Evolutionary conservation across 2,888 invertebrate species (phyloP), one percentile per base, ranked within the genome.

Genomic region (Oconnorella tubifera): DNA sequence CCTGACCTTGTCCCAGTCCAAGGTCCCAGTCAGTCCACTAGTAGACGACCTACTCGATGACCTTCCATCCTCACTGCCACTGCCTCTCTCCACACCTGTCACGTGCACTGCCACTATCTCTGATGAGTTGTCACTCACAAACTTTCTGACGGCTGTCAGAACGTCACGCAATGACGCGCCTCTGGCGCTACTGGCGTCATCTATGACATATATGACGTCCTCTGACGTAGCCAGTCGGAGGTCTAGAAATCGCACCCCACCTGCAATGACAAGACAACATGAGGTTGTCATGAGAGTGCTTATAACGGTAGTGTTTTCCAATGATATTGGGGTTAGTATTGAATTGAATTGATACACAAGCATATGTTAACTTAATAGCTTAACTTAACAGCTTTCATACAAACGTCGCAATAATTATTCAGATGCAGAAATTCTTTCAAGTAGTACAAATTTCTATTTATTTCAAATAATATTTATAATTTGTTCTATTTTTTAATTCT

Each of bases 171-270:
- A 33, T 23, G 40, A 51, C 14, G 63, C 65, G 25, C 70, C 70
- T 19, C 50, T 31, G 19, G 66, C 64, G 28, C 56, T 19, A 57
- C 63, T 60, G 31, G 68, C 66, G 31, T 66, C 59, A 19, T 29
- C 28, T 61, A 63, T 64, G 49, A 67, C 23, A 23, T 62, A 57
- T 10, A 49, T 58, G 28, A 62, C 60, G 19, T 62, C 51, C 25
- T 68, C 68, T 27, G 31, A 58, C 19, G 49, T 59, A 68, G 69
- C 67, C 2, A 70, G 25, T n/a, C 68, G 49, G 1, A 70, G 59
- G 55, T 70, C 70, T 2, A 70, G 50, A 40, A 70, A 69, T 14
- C 70, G 40, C 19, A 70, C 57, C 1, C 70, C 70, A 6, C 68
- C 40, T 40, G 40, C 6, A 40, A 19, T 19, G 19, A 40, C 40